Evolutionary conservation across 2,888 invertebrate genomes (phyloP), one percentile per base, ranked within the genome.

Genomic region (Drosophila paramelanica): DNA sequence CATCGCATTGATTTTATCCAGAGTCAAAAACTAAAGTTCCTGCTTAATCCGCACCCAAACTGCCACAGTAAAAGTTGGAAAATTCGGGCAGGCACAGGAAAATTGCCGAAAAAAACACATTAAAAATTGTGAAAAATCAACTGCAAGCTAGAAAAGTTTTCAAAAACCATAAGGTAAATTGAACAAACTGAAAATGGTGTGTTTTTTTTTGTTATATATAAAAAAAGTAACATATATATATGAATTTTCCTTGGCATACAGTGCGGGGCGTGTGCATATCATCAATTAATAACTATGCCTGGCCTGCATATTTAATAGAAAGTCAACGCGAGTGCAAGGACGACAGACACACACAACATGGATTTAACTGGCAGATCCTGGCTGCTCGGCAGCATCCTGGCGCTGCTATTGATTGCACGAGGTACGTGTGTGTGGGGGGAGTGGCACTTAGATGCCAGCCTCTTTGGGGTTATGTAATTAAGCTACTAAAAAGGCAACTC

Each of bases 1-100:
- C 67, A 70, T 74, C 74, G 56, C 81, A 86, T 88, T 88, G 86
- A 86, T 86, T 87, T 83, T 83, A 87, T 88, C 87, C 87, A 80
- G 88, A 86, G 77, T 86, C 77, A 79, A 68, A 75, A 77, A 74
- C 73, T 78, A 38, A 74, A 85, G 75, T 76, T 79, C 27, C 64
- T 6, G 31, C 75, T 85, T 79, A 84, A 86, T 81, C 86, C 85
- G 88, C 83, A 88, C 87, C 90, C 82, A 88, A 87, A 73, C 77
- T 77, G 79, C 66, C 70, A 65, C 66, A 64, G 77, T 58, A 68
- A 73, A 79, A 73, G 70, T 77, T 79, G 70, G 68, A 61, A 68
- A 71, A 73, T 57, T 70, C 61, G 52, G 20, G 46, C 53, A 67
- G 62, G 38, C 36, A 17, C n/a, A 23, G 45, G 47, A 62, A 66